These are phyloP conservation scores for Atlantisia rogersi DNA, from an alignment of 2,113 vertebrate species.

Conservation along the genomic window DNA sequence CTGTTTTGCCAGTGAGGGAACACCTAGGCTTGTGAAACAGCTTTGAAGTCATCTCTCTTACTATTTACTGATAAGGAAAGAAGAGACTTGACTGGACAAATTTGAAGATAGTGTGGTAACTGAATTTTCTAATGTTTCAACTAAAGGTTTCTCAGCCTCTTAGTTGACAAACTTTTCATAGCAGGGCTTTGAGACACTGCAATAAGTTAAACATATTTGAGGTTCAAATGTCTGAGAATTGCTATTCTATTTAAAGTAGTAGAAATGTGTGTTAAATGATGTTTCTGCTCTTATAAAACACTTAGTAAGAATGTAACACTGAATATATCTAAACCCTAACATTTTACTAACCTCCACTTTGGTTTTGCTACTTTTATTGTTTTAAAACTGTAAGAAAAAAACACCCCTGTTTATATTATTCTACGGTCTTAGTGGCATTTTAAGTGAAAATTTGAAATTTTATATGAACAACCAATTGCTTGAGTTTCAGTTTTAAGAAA, in stretches of 20 bases:
- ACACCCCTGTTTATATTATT: background rate
- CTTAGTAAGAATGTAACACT: background rate
- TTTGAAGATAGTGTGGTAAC: background rate
- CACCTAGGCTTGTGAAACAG: background rate
- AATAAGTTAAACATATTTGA: background rate
- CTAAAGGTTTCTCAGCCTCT: background rate
- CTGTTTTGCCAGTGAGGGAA: background rate
- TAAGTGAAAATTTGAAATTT: constrained; percentile 19
- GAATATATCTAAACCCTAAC: background rate
- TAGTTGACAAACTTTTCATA: background rate
- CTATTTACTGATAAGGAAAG: background rate
- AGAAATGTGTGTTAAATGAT: background rate
- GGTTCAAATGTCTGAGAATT: background rate
- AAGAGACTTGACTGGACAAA: background rate
- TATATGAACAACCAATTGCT: background rate
- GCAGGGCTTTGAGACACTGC: background rate
- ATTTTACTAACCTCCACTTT: background rate
- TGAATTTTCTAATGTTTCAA: background rate
- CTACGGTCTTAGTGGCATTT: background rate
- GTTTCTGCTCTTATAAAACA: background rate
- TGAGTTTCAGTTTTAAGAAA: background rate
- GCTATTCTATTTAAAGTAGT: background rate
- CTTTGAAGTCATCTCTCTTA: background rate
- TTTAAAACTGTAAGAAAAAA: constrained; percentile 36
- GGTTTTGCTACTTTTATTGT: background rate